Evolutionary conservation across 2,113 vertebrate genomes (phyloP), one percentile per base, ranked within the genome.

Genomic region (Sander vitreus): DNA sequence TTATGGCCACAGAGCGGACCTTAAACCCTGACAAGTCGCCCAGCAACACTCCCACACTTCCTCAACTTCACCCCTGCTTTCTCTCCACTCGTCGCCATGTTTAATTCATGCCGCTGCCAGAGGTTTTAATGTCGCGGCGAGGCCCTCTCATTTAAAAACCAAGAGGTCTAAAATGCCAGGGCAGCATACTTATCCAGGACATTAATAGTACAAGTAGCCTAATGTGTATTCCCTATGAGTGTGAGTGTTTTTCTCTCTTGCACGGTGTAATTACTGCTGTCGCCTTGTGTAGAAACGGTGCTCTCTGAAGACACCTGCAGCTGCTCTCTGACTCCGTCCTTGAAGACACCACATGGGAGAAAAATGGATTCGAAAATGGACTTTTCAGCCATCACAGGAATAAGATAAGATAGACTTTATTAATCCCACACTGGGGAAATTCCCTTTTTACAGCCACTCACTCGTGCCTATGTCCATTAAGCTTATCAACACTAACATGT

Each of bases 81-180:
- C 51, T 5, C 55, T 27, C 13, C 9, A 13, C 68, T 3, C 11
- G 53, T 70, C 11, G 21, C 33, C 60, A 85, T 87, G 74, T 79
- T 85, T 87, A 85, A 89, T 82, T 87, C 85, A 91, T 39, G 8
- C 12, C 7, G 25, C 21, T 7, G 45, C 75, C 64, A 58, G 39
- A 78, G 68, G 62, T 73, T 69, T 23, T 74, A 60, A 65, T 19
- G 36, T 55, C 13, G 80, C 70, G 18, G 69, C 14, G 67, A 73
- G 73, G 43, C 50, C 48, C n/a, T 63, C 68, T 75, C 83, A 76
- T 80, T 87, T 88, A 75, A 75, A 85, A 83, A 64, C 47, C 79
- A 30, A 80, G 65, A 81, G 85, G 85, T 84, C 76, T 58, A 70
- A 85, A 43, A 87, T 73, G 78, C 77, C 76, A 87, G 66, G 66